Conservation (phyloP, 2,888 invertebrate genomes). For the Cybosia mesomella region DNA sequence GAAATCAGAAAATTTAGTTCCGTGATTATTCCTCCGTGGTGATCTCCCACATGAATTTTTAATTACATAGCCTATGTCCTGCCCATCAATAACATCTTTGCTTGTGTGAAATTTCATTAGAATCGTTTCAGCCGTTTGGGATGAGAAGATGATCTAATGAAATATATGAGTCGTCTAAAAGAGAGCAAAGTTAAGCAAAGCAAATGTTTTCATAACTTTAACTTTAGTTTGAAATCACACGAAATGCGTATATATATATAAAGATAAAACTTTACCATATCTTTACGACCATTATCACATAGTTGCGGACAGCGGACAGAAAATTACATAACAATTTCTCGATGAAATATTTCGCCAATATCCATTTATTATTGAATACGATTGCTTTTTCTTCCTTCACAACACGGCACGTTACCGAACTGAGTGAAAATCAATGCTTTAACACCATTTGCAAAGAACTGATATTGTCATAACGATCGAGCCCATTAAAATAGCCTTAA, state of each 20-base stretch:
- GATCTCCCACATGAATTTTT: no score
- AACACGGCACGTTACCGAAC: slow-evolving; percentile 21
- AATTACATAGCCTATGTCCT: no score
- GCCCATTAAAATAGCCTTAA: slow-evolving; percentile 50
- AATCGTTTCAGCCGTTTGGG: no score
- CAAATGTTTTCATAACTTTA: background rate
- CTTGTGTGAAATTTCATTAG: no score
- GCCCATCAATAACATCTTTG: no score
- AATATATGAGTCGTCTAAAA: no score
- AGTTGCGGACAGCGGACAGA: background rate
- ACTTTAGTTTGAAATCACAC: background rate
- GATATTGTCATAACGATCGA: slow-evolving; percentile 49
- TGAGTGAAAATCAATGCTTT: slow-evolving; percentile 39
- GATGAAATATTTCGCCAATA: background rate
- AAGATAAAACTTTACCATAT: background rate
- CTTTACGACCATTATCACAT: background rate
- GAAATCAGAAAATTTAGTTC: no score
- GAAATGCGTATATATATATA: no score
- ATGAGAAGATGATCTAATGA: no score
- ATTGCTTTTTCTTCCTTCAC: slow-evolving; percentile 16
- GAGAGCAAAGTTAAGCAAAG: no score
- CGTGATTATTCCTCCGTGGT: no score
- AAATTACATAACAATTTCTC: background rate
- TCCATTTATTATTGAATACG: slow-evolving; percentile 6
- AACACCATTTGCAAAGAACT: slow-evolving; percentile 35